These are phyloP conservation scores for Myotis yumanensis DNA, from an alignment of 2,113 vertebrate genomes.

Conservation along the genomic window DNA sequence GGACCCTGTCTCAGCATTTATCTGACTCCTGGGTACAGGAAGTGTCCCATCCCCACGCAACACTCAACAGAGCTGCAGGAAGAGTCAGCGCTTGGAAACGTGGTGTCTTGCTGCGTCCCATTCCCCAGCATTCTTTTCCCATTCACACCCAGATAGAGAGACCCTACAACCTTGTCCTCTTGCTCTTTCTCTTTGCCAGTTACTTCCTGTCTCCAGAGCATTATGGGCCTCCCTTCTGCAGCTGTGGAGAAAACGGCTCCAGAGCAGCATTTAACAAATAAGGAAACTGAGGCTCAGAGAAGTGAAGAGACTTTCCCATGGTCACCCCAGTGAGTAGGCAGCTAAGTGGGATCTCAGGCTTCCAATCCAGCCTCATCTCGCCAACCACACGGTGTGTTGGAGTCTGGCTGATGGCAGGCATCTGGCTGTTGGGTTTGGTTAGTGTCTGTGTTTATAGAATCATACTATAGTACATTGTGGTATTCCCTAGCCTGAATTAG, in stretches of 20 bases:
- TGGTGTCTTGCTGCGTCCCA: not conserved
- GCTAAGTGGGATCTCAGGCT: not conserved
- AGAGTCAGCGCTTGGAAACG: not conserved
- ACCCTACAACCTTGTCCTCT: not conserved
- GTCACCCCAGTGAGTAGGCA: not conserved
- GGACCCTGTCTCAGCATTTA: not conserved
- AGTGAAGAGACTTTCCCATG: not conserved
- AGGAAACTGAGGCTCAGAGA: not conserved
- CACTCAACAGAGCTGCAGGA: not conserved
- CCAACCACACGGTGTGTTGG: fast-evolving
- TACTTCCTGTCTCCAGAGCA: not conserved
- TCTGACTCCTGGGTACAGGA: not conserved
- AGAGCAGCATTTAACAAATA: not conserved
- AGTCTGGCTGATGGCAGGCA: not conserved
- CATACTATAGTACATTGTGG: not conserved
- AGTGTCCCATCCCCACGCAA: not conserved
- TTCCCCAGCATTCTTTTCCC: not conserved
- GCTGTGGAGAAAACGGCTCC: not conserved
- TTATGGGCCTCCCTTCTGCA: not conserved
- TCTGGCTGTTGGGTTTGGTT: not conserved
- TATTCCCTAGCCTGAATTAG: not conserved
- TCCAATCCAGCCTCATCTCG: not conserved
- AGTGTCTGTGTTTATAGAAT: not conserved
- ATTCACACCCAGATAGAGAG: not conserved
- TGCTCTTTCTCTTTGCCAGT: not conserved